These are phyloP conservation scores for Orchestia grillus DNA, from an alignment of 1,140 invertebrate genomes.

Conservation along the genomic window DNA sequence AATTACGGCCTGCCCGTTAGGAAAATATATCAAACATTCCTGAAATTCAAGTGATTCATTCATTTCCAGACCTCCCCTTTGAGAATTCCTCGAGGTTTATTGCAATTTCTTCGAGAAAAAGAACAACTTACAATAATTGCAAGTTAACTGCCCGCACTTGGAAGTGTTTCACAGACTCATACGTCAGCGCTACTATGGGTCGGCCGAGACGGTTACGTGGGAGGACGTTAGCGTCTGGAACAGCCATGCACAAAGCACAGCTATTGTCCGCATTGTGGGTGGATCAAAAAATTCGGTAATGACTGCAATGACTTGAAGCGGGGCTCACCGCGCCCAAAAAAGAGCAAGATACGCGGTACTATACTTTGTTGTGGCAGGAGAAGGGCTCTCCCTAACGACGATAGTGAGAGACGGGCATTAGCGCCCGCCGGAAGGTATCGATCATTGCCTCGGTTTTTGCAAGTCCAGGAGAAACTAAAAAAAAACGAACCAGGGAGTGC, in stretches of 20 bases:
- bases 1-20: neutral
- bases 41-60: neutral
- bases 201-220: neutral
- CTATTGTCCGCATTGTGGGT: neutral
- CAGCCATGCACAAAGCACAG: constrained; percentile 36
- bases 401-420: neutral
- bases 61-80: neutral
- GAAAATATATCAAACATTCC: neutral
- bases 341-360: neutral
- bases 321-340: neutral
- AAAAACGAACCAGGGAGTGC: too few species aligned
- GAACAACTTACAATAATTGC: neutral
- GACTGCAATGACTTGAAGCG: neutral
- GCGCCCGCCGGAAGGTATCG: neutral
- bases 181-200: neutral
- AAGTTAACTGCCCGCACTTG: neutral
- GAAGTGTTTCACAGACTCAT: neutral
- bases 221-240: neutral
- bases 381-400: neutral
- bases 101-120: neutral
- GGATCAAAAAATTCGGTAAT: neutral
- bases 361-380: neutral
- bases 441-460: neutral
- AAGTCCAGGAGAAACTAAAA: neutral
- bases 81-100: neutral